Evolutionary conservation across 2,888 invertebrate genomes (phyloP).

Genomic region (Pachycephus smyrnensis): DNA sequence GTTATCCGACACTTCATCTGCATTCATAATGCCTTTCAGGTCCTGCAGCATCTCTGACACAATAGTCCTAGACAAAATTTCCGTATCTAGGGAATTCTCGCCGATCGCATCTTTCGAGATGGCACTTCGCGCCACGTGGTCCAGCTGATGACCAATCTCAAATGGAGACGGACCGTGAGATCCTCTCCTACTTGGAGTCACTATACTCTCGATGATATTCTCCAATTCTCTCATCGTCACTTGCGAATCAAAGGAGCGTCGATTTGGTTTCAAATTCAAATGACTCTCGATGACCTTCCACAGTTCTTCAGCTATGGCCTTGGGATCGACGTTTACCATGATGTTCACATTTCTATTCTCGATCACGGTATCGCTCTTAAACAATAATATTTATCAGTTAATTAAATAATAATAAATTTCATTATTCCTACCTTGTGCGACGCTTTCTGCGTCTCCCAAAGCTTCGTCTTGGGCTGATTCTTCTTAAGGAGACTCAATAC

Average conservation of each 20-base stretch:
- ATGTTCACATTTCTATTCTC: conserved; percentile 46
- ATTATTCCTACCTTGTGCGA: background rate
- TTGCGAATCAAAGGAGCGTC: background rate
- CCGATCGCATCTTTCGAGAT: conserved; percentile 20
- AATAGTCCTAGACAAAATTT: conserved; percentile 34
- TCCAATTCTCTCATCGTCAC: conserved; percentile 29
- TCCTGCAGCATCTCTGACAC: conserved; percentile 36
- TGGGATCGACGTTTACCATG: conserved; percentile 43
- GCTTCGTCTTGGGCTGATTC: background rate
- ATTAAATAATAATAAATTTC: background rate
- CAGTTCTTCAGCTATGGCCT: conserved; percentile 41
- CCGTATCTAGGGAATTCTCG: conserved; percentile 28
- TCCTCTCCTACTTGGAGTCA: conserved; percentile 35
- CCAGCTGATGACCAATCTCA: conserved; percentile 33
- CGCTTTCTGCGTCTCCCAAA: background rate
- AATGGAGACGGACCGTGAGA: conserved; percentile 18
- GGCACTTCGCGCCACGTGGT: conserved; percentile 33
- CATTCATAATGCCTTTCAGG: conserved; percentile 18
- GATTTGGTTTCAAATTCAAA: conserved; percentile 17
- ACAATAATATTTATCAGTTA: background rate
- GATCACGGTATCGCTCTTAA: conserved; percentile 29
- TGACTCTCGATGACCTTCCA: conserved; percentile 39
- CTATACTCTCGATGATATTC: conserved; percentile 30
- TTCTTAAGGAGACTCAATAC: background rate
- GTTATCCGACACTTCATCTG: background rate